Base-by-base conservation (phyloP, 2,888 invertebrate species). In the Elmis aenea region DNA sequence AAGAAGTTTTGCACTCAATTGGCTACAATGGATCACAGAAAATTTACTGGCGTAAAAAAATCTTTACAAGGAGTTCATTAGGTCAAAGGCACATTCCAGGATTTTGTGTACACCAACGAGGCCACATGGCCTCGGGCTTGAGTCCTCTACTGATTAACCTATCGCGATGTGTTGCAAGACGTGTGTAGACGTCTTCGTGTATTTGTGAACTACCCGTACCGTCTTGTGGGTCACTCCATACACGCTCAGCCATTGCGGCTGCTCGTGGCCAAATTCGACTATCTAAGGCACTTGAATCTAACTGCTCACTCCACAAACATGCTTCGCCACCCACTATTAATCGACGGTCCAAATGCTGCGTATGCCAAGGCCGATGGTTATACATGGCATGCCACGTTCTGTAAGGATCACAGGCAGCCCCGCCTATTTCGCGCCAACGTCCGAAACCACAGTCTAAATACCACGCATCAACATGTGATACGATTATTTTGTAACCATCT, bases 371-470 rank as follows among this genome's bases (percentile, higher is more conserved):
- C 46, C 83, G 74, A 64, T 90, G 89, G 63, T 81, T 84, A 68
- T 90, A 91, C 28, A 89, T 77, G 45, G 83, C 83, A 64, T 90
- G 89, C 90, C 90, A 90, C 28, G 85, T 83, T 40, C 85, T 78
- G 66, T 90, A 91, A 5, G 89, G 89, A 11, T 88, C 85, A 62
- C 90, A 91, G 52, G 89, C 86, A 1, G 86, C 88, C 51, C 86
- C 86, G 1, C 86, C 85, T 14, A 79, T 80, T 58, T 86, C 83
- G 13, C 88, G 74, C 90, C 90, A 90, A 46, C 81, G 81, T 1
- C 87, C 88, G 62, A 85, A 88, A 1, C 90, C 90, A 60, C 89
- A 90, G 64, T 90, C 89, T 48, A 90, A 72, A 67, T 89, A 90
- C 86, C 87, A 87, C 3, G 87, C 86, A 62, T 90, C 89, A 33